Evolutionary conservation across 2,888 invertebrate genomes (phyloP), one percentile per base, ranked within the genome.

Genomic region (Orthosia incerta): DNA sequence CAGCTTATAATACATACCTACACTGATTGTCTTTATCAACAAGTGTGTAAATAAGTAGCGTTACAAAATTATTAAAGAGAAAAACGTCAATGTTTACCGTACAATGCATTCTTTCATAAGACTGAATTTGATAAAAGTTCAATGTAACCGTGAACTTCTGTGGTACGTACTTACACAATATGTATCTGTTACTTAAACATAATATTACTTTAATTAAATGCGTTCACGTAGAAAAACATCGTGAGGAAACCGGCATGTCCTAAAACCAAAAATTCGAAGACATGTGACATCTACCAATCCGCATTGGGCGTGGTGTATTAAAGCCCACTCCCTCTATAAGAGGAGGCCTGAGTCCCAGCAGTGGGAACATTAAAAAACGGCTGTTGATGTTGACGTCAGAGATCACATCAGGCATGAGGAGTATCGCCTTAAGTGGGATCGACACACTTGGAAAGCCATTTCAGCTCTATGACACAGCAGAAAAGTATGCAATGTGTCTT

Each of bases 61-160:
- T 76, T 79, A 78, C 72, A 51, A 79, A 79, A 72, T 15, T n/a
- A 53, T 66, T 48, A 78, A 18, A 55, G 3, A n/a, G 2, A 15
- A 45, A 78, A 50, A 62, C 23, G 31, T 64, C 20, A 45, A 46
- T 74, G 50, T 71, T 67, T 57, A 56, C 61, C 45, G 45, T 74
- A 67, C 20, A 71, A 69, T 71, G 73, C 57, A 51, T 76, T 76
- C 23, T 71, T 82, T 72, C 71, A 61, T 31, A 75, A 65, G 45
- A 77, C 62, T 71, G 39, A 26, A 68, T 67, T 71, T 61, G 82
- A 84, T 80, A 80, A 71, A 74, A 60, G 83, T 80, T 86, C 82
- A 84, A 70, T 74, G 74, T 63, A 74, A 70, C 76, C 66, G 61
- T 77, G 72, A 80, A 75, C 84, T 73, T 74, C 60, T 66, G 51